Evolutionary conservation across 2,888 invertebrate species (phyloP), one percentile per base, ranked within the genome.

Genomic region (Drosophila nr. fundita): DNA sequence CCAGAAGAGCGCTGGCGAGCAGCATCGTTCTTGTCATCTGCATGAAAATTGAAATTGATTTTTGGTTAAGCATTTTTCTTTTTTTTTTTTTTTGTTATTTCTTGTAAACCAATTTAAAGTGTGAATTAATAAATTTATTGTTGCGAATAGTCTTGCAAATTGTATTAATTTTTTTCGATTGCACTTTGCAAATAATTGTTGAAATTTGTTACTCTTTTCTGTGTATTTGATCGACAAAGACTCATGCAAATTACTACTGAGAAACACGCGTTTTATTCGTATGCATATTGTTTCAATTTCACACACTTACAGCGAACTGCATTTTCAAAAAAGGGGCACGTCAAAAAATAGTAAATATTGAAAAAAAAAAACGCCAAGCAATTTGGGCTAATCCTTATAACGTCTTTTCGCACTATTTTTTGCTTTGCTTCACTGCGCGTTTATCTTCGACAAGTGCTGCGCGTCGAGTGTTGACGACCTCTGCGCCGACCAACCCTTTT

Each of bases 391-490:
- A 83, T 83, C 82, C 82, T 82, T 76, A 53, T 8, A 27, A 50
- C 15, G 66, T 34, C 24, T 54, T 38, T 32, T 21, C 13, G 15
- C 13, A 54, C 61, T 11, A 36, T 58, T 24, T 65, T 24, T 21
- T 21, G 45, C 34, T 24, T 18, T n/a, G 10, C 49, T 60, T 32
- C 68, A 21, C 61, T 27, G 52, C 30, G 58, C 80, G 67, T 62
- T 68, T 70, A 61, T 75, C 69, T 54, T 75, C 76, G 76, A 78
- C 71, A 73, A 73, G 69, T 73, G 77, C 63, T 67, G 75, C 75
- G 80, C 82, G 77, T 49, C 74, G 81, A 76, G 77, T 90, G 90
- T 88, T 87, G 81, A 60, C 78, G 70, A 81, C 80, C 79, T 80
- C 76, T 71, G 71, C 72, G 73, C 59, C 50, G 60, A 57, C 61